Base-by-base conservation (phyloP, 1,140 invertebrate genomes). In the Drosophila pectinifera region DNA sequence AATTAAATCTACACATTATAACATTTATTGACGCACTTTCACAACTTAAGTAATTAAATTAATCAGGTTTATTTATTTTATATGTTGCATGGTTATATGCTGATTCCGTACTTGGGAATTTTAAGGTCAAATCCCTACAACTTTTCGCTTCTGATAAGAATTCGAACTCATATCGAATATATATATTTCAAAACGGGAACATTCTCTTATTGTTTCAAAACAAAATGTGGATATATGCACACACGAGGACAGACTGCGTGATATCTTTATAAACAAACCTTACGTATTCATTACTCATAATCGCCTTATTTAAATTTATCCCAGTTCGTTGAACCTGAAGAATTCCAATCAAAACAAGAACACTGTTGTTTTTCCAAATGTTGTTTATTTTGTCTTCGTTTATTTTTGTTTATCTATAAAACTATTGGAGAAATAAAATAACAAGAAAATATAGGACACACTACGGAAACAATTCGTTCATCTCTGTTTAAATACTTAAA, bases 371-470 rank as follows among this genome's bases (percentile, higher is more conserved):
- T 59, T 22, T 51, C 53, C 31, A 54, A 45, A 67, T 61, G 61
- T 63, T 61, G 43, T 55, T 64, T 53, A 81, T 68, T 78, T 84
- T 74, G 49, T 65, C 49, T 54, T 84, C 22, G 54, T 74, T 78
- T 79, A 73, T 73, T 73, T 61, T 73, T 53, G 68, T 62, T 73
- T 73, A 62, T 73, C 68, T 73, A 73, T 73, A 73, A 73, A 72
- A 73, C 51, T 73, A 73, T 51, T 79, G 46, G 82, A 74, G 34
- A 83, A 83, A 76, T 80, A 70, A 84, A 84, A 84, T 74, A 84
- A 83, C 81, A 77, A 81, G 53, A 84, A 51, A 80, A 76, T 75
- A 64, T 75, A 64, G 82, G 73, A 68, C 53, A 80, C 69, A 64
- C 64, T 62, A 76, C 45, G 54, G 45, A 73, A 62, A 73, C 68